phyloP scores from a whole-genome alignment of 2,113 vertebrate genomes.

The Excalfactoria chinensis region DNA sequence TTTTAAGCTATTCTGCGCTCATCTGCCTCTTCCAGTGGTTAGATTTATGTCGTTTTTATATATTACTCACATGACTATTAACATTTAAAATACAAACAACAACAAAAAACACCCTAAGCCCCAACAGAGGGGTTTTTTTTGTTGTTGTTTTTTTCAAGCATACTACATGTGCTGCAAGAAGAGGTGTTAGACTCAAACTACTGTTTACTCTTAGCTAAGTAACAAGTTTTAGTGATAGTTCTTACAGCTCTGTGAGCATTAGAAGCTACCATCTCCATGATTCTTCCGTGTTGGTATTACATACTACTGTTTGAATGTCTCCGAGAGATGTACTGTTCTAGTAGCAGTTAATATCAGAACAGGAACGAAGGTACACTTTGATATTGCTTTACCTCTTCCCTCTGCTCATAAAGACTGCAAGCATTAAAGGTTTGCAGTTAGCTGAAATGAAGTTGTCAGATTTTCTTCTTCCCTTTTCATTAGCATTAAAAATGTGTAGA shows the following conservation, averaged over 20 bases:
- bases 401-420: not conserved
- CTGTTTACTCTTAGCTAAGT: not conserved
- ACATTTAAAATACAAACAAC: not conserved
- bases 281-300: not conserved
- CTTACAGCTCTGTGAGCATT: not conserved
- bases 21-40: not conserved
- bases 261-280: not conserved
- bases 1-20: not conserved
- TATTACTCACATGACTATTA: not conserved
- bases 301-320: not conserved
- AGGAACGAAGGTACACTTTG: not conserved
- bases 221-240: not conserved
- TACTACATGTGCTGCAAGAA: not conserved
- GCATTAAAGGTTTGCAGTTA: not conserved
- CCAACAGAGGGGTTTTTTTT: not conserved
- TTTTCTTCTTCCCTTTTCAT: not conserved
- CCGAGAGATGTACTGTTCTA: not conserved
- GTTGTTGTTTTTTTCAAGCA: not conserved
- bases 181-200: not conserved
- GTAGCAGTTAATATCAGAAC: not conserved
- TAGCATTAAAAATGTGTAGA: not conserved
- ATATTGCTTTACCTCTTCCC: not conserved
- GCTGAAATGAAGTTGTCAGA: conserved; percentile 10
- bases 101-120: too few relatives aligned
- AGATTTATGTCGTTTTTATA: not conserved